Percentiles rank a stretch among this genome's conserved stretches.
phyloP scores from a whole-genome alignment of 2,113 vertebrate species.

The Cololabis saira region DNA sequence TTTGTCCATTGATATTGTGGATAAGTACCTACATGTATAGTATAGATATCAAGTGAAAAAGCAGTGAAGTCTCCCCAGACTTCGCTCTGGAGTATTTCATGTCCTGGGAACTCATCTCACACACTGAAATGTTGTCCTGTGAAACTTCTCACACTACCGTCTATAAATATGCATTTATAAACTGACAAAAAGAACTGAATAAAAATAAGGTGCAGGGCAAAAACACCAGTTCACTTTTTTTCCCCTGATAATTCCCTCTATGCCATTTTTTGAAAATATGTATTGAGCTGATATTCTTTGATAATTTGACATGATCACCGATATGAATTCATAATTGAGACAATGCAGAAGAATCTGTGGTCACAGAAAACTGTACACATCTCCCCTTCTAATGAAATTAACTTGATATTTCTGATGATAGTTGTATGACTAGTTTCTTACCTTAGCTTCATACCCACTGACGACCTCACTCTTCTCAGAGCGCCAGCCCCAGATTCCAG shows the following conservation, averaged over 20 bases:
- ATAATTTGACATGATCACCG: background rate
- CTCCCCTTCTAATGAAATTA: no score
- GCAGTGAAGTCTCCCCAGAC: background rate
- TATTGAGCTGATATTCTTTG: background rate
- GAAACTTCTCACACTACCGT: background rate
- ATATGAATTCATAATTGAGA: no score
- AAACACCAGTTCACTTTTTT: background rate
- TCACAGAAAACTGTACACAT: no score
- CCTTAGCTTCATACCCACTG: conserved; percentile 96
- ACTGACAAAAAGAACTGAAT: background rate
- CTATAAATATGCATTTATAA: background rate
- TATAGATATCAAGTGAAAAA: background rate
- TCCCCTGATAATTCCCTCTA: background rate
- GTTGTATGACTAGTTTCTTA: conserved; percentile 44
- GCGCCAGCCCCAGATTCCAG: conserved; percentile 97
- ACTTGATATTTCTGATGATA: no score
- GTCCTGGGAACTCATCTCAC: background rate
- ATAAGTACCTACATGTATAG: no score
- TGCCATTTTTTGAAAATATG: background rate
- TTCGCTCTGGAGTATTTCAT: background rate
- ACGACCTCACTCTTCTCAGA: conserved; percentile 93
- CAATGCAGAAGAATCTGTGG: background rate
- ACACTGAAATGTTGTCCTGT: background rate
- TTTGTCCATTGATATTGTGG: no score
- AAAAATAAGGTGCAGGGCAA: background rate